Conservation (phyloP, 1,140 invertebrate genomes). For the Drosophila santomea region DNA sequence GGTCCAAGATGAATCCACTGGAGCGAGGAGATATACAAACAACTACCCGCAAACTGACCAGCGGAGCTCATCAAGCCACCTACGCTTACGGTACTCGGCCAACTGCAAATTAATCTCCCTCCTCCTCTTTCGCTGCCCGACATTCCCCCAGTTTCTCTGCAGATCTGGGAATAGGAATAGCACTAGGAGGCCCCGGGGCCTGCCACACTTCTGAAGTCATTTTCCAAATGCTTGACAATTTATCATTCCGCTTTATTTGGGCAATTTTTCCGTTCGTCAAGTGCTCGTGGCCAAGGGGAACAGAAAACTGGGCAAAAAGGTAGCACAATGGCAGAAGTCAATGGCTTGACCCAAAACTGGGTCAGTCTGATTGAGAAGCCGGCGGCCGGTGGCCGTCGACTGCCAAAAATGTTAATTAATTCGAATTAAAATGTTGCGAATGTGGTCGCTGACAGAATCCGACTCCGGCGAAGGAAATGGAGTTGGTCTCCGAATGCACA, state of each 20-base stretch:
- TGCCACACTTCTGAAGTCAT: conserved; percentile 74
- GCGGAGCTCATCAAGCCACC: conserved; percentile 75
- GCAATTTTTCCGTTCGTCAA: conserved; percentile 62
- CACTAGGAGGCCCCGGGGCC: conserved; percentile 29
- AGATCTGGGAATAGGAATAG: conserved; percentile 18
- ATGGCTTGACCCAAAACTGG: conserved; percentile 49
- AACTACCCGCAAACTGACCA: conserved; percentile 24
- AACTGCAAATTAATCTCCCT: conserved; percentile 72
- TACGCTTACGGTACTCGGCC: conserved; percentile 76
- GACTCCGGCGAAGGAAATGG: conserved; percentile 24
- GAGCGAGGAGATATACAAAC: conserved; percentile 42
- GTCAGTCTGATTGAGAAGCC: conserved; percentile 51
- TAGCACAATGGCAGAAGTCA: conserved; percentile 45
- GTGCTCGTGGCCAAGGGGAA: conserved; percentile 16
- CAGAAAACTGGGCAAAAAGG: conserved; percentile 1
- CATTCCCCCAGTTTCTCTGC: neutral
- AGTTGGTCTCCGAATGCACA: neutral
- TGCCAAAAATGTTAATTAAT: conserved; percentile 73
- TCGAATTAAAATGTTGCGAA: conserved; percentile 74
- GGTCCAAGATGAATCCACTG: conserved; percentile 32
- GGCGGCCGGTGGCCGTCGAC: conserved; percentile 36
- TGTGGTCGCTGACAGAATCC: conserved; percentile 36
- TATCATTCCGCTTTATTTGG: conserved; percentile 56
- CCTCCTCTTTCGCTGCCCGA: conserved; percentile 1
- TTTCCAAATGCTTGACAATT: conserved; percentile 69